Evolutionary conservation across 2,113 vertebrate species (phyloP).

Genomic region (Cephalopterus ornatus): DNA sequence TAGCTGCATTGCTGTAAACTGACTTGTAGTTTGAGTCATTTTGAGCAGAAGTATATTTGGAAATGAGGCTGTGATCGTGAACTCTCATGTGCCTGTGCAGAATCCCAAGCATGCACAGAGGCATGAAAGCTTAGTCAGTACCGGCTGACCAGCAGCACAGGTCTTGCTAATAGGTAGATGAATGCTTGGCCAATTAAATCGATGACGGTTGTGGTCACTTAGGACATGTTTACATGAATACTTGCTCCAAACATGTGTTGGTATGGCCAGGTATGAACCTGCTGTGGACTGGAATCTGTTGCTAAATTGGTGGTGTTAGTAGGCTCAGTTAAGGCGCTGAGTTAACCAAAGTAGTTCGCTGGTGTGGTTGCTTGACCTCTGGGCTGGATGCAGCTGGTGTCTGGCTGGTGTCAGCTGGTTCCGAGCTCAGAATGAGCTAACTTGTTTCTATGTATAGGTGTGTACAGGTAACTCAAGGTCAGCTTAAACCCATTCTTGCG

Average conservation of each 20-base stretch:
- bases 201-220: background rate
- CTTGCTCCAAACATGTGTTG: background rate
- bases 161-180: background rate
- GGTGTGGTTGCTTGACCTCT: background rate
- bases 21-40: background rate
- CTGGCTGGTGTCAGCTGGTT: background rate
- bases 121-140: background rate
- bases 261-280: background rate
- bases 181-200: background rate
- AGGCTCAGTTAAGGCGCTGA: fast-evolving
- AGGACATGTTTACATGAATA: background rate
- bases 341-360: background rate
- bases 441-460: background rate
- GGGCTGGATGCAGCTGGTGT: background rate
- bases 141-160: background rate
- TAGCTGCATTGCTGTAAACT: background rate
- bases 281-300: background rate
- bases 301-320: background rate
- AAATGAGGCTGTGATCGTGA: background rate
- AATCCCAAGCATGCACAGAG: background rate
- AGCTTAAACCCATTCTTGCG: background rate
- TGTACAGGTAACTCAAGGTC: background rate
- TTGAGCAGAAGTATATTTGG: background rate
- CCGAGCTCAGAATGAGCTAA: background rate
- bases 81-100: background rate